A percentile compares a stretch with the other conserved stretches of the same genome.
Conservation (phyloP, 2,797 vertebrate species). For the Telmatherina bonti region DNA sequence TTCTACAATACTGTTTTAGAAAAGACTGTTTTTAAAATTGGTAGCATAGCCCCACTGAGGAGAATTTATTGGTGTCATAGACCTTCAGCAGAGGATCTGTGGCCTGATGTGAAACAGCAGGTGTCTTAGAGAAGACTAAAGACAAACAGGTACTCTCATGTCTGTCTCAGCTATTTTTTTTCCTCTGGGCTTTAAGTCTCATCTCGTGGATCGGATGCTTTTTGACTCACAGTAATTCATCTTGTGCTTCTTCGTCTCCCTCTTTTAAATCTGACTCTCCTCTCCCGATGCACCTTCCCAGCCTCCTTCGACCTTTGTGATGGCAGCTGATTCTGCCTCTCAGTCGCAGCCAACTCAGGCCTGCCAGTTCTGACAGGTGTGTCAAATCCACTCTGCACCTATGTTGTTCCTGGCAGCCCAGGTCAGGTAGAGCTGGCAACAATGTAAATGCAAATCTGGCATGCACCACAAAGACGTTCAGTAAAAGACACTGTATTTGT, state of each 20-base stretch:
- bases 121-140: constrained; percentile 30
- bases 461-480: constrained; percentile 54
- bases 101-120: constrained; percentile 47
- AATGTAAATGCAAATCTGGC: constrained; percentile 50
- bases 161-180: constrained; percentile 33
- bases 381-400: constrained; percentile 74
- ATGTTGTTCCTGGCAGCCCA: constrained; percentile 69
- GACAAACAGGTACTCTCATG: constrained; percentile 54
- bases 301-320: constrained; percentile 59
- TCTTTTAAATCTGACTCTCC: constrained; percentile 46
- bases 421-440: constrained; percentile 68
- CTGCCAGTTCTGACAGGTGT: constrained; percentile 78
- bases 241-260: constrained; percentile 32
- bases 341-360: constrained; percentile 62
- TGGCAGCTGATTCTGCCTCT: constrained; percentile 62
- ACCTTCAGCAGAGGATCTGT: constrained; percentile 38
- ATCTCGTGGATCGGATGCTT: constrained; percentile 58
- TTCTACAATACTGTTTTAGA: neutral
- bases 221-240: constrained; percentile 68
- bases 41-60: constrained; percentile 9
- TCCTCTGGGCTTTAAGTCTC: constrained; percentile 51
- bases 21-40: constrained; percentile 25
- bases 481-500: constrained; percentile 47
- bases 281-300: constrained; percentile 39
- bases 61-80: constrained; percentile 34